phyloP scores from a whole-genome alignment of 2,113 vertebrate genomes.

The Martes martes region DNA sequence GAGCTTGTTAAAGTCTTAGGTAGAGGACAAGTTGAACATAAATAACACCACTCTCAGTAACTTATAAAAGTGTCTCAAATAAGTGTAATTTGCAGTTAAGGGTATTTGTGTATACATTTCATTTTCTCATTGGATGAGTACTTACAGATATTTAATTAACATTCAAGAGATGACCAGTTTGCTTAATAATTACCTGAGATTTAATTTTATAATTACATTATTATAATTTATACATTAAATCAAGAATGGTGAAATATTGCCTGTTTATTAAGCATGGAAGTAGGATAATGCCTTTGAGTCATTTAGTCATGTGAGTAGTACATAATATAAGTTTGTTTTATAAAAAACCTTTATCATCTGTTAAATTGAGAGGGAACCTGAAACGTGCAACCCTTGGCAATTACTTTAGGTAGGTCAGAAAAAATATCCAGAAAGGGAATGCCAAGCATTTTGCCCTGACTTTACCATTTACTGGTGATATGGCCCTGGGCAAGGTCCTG shows the following conservation, averaged over 20 bases:
- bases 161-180: background rate
- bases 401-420: background rate
- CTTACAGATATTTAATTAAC: conserved; percentile 1
- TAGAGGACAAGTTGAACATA: background rate
- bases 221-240: conserved; percentile 22
- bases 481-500: background rate
- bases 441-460: background rate
- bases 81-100: background rate
- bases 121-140: background rate
- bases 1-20: background rate
- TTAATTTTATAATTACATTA: background rate
- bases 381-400: background rate
- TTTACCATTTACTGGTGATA: background rate
- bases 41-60: background rate
- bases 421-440: background rate
- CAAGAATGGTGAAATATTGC: background rate
- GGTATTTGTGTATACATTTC: background rate
- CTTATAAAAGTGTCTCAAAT: background rate
- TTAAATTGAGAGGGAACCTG: background rate
- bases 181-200: conserved; percentile 21
- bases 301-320: background rate
- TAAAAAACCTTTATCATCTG: background rate
- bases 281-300: background rate
- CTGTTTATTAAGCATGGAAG: background rate
- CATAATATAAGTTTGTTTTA: background rate